phyloP scores from a whole-genome alignment of 37 sponge, comb jelly and placozoan genomes.

The Beroe ovata region DNA sequence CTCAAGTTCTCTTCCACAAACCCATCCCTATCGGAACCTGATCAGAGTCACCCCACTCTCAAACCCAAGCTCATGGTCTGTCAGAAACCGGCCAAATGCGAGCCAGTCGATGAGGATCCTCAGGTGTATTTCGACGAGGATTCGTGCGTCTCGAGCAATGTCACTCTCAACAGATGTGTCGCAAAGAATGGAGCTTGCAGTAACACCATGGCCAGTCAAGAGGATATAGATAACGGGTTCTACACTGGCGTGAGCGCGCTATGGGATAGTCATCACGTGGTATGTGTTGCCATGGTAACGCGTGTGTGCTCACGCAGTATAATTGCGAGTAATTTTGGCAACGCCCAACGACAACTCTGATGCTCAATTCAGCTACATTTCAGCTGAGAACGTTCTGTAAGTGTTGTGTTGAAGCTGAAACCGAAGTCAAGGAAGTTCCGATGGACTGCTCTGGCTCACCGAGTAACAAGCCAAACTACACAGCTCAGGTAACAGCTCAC shows the following conservation, averaged over 20 bases:
- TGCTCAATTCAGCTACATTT: neutral
- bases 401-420: slow-evolving; percentile 8
- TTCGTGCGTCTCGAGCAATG: slow-evolving; percentile 5
- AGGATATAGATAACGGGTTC: neutral
- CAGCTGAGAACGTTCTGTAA: slow-evolving; percentile 45
- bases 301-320: neutral
- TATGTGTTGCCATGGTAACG: neutral
- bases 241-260: slow-evolving; percentile 7
- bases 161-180: slow-evolving; percentile 39
- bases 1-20: slow-evolving; percentile 39
- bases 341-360: neutral
- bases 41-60: neutral
- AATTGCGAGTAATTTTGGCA: neutral
- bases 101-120: slow-evolving; percentile 20
- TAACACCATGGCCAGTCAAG: neutral
- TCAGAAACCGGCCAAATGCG: slow-evolving; percentile 29
- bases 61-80: slow-evolving; percentile 47
- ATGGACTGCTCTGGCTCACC: slow-evolving; percentile 28
- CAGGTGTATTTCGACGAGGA: neutral
- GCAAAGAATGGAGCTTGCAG: slow-evolving; percentile 58
- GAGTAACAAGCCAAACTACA: neutral
- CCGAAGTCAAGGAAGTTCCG: neutral
- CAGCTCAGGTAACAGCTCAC: neutral
- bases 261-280: slow-evolving; percentile 14
- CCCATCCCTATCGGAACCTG: neutral